Percentiles rank a stretch among this genome's conserved stretches.
Conservation (phyloP, 2,888 invertebrate genomes). For the Empis stercorea region DNA sequence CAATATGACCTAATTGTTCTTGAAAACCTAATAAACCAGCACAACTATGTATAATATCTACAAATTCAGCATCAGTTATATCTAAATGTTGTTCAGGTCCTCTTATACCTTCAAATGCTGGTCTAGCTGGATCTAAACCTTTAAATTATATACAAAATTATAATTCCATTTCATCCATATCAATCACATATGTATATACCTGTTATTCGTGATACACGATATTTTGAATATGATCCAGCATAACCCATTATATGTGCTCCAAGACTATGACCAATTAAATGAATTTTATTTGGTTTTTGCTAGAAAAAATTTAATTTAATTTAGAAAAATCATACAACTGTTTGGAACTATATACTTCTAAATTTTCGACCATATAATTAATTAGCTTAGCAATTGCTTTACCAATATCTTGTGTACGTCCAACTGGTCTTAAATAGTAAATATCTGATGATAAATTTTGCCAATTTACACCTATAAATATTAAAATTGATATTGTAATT, state of each 20-base stretch:
- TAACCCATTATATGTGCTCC: conserved; percentile 50
- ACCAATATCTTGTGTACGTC: conserved; percentile 31
- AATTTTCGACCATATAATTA: conserved; percentile 29
- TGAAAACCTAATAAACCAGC: conserved; percentile 47
- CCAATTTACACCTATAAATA: conserved; percentile 29
- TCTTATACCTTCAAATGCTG: conserved; percentile 31
- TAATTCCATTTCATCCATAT: too few relatives aligned
- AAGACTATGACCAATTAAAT: conserved; percentile 41
- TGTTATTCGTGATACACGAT: conserved; percentile 43
- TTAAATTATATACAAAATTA: conserved; percentile 26
- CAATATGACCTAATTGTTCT: conserved; percentile 49
- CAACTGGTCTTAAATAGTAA: conserved; percentile 30
- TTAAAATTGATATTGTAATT: neutral
- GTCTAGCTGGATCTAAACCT: conserved; percentile 54
- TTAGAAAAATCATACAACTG: too few relatives aligned
- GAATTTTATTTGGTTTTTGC: conserved; percentile 24
- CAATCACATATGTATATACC: too few relatives aligned
- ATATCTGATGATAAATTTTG: conserved; percentile 31
- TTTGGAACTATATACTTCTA: conserved; percentile 23
- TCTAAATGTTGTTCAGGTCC: conserved; percentile 42
- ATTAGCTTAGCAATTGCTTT: conserved; percentile 31
- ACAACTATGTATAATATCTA: conserved; percentile 62
- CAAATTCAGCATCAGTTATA: conserved; percentile 53
- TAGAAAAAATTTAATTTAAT: too few relatives aligned
- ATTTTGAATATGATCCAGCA: conserved; percentile 39